Evolutionary conservation across 2,888 invertebrate species (phyloP), one percentile per base, ranked within the genome.

Genomic region (Clostera curtula): DNA sequence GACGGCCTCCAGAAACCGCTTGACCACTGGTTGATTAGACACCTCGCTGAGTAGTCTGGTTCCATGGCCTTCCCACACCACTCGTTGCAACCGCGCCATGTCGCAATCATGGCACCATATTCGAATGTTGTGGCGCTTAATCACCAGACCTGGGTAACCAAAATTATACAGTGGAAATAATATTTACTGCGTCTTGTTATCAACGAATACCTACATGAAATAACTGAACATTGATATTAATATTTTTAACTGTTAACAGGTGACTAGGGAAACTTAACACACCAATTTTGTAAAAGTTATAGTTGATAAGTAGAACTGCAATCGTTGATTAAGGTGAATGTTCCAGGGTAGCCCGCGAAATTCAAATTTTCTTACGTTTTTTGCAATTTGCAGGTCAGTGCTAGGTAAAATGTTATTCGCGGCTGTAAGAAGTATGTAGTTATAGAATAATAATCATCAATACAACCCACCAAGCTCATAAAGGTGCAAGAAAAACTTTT

Each of bases 81-180:
- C 93, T 57, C 92, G 91, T 73, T 96, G 95, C 49, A 96, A 82
- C 48, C 93, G 91, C 25, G 88, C 89, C 66, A 96, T 87, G 72
- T 96, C 95, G 68, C 93, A 90, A 71, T 96, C 96, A 70, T 96
- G 95, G 53, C 96, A 95, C 97, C 97, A 97, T 84, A 96, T 96
- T 47, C 96, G 86, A 42, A 97, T 96, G 61, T 95, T 96, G 43
- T 96, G 93, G 31, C 92, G 88, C 55, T 91, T 93, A 53, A 94
- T 90, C 58, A 91, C 90, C 63, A 93, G 79, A 66, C 88, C 93
- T 92, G 72, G 6, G 10, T 24, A 26, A 17, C 7, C 3, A 5
- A 12, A 2, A 12, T 18, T 2, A 13, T 12, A 9, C 1, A 16
- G 15, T 4, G 8, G 6, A 13, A 19, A 2, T 13, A 19, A 7